phyloP scores from a whole-genome alignment of 2,797 vertebrate species.

The Amniataba percoides region DNA sequence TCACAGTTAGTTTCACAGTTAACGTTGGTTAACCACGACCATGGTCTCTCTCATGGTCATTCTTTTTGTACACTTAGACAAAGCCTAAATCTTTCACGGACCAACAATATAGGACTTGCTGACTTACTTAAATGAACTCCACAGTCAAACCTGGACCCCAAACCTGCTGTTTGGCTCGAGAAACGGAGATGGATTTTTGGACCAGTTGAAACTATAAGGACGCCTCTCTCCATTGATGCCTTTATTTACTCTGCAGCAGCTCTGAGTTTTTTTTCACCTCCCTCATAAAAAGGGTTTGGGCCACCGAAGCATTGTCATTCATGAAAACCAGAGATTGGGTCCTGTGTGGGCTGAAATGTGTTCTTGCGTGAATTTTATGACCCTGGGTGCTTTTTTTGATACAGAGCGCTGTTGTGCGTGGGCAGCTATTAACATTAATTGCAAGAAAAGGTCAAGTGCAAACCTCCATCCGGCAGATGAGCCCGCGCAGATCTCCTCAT shows the following conservation, averaged over 20 bases:
- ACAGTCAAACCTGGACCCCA: background rate
- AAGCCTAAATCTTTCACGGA: too few relatives aligned
- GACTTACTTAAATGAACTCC: too few relatives aligned
- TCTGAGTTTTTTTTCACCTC: constrained; percentile 4
- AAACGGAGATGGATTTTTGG: background rate
- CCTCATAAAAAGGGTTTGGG: background rate
- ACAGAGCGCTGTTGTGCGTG: background rate
- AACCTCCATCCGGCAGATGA: constrained; percentile 12
- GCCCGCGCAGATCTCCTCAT: constrained; percentile 15
- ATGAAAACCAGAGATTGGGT: background rate
- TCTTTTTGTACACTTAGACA: too few relatives aligned
- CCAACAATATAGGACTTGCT: too few relatives aligned
- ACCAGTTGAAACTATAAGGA: background rate
- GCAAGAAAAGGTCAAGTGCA: constrained; percentile 58
- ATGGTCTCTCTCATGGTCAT: too few relatives aligned
- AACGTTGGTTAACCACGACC: background rate
- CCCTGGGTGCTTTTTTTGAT: background rate
- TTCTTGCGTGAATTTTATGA: constrained; percentile 10
- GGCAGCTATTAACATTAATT: constrained; percentile 49
- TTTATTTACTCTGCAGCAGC: constrained; percentile 20
- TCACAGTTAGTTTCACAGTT: background rate
- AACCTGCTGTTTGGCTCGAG: constrained; percentile 1
- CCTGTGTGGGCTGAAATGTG: constrained; percentile 5
- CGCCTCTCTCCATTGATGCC: background rate
- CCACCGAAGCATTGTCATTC: background rate